Percentiles rank a stretch among this genome's conserved stretches.
phyloP scores from a whole-genome alignment of 2,113 vertebrate genomes.

The Bos taurus region ARS-UCD2.0 NC_037331.1:37152001-37152500 shows the following conservation, averaged over 20 bases:
- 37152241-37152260: background rate
- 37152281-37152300: background rate
- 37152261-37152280: background rate
- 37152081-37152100: background rate
- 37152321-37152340: background rate
- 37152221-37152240: background rate
- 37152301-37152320: background rate
- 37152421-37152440: background rate
- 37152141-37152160: background rate
- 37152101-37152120: background rate
- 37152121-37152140: background rate
- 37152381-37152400: background rate
- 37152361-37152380: background rate
- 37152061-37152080: background rate
- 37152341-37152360: background rate
- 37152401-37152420: background rate
- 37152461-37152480: background rate
- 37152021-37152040: background rate
- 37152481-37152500: background rate
- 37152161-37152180: background rate
- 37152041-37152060: too few species aligned
- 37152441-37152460: background rate
- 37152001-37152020: accelerated
- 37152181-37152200: background rate
- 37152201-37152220: background rate